Conservation (phyloP, 1,140 invertebrate genomes). For the Drosophila nigrodunni region DNA sequence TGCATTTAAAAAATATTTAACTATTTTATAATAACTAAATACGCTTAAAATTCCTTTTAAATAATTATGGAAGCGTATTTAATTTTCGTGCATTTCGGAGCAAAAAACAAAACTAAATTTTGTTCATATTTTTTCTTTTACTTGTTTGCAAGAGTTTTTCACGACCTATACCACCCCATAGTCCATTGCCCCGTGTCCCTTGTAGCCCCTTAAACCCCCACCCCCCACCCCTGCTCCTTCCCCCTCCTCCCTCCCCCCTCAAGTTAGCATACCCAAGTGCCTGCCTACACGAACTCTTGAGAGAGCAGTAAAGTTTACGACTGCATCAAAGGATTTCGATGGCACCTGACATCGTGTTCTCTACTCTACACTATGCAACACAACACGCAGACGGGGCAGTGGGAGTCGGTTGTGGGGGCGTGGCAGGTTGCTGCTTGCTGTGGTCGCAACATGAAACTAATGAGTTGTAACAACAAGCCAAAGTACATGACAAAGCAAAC, state of each 20-base stretch:
- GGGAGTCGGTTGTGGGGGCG: neutral
- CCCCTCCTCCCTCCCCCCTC: too few species aligned
- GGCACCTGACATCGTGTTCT: slow-evolving; percentile 38
- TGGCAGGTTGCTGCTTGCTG: neutral
- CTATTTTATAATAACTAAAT: too few species aligned
- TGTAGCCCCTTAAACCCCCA: too few species aligned
- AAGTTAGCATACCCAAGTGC: neutral
- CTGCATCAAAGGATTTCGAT: slow-evolving; percentile 71
- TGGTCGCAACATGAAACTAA: slow-evolving; percentile 63
- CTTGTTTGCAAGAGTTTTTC: slow-evolving; percentile 16
- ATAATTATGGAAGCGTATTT: neutral
- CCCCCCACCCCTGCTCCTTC: too few species aligned
- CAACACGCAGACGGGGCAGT: neutral
- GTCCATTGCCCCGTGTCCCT: too few species aligned
- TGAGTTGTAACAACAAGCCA: slow-evolving; percentile 74
- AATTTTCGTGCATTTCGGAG: neutral
- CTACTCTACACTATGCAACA: slow-evolving; percentile 9
- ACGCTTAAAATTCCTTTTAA: too few species aligned
- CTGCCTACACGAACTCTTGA: slow-evolving; percentile 32
- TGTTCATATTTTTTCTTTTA: neutral
- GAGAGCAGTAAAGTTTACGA: slow-evolving; percentile 63
- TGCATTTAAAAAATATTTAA: too few species aligned
- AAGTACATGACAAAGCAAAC: slow-evolving; percentile 54
- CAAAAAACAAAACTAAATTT: neutral
- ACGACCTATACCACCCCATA: neutral